Evolutionary conservation across 2,888 invertebrate species (phyloP).

Genomic region (Spodoptera exigua): DNA sequence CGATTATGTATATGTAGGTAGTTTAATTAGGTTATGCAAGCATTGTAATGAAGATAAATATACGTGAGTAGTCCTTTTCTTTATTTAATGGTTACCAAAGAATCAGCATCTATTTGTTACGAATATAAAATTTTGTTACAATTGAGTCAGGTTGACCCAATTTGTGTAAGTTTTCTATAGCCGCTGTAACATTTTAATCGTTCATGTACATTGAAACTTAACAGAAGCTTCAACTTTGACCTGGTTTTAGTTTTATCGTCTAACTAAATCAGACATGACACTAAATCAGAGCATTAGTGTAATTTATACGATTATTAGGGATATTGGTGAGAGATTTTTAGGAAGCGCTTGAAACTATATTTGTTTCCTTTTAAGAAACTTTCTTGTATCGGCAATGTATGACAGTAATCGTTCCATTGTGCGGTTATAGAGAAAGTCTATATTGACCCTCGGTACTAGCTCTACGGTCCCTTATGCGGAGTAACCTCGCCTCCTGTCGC

Average conservation of each 20-base stretch:
- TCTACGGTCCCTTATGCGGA: slow-evolving; percentile 70
- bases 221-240: slow-evolving; percentile 44
- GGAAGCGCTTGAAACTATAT: too few species aligned
- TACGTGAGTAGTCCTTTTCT: neutral
- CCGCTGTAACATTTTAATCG: slow-evolving; percentile 36
- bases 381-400: too few species aligned
- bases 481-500: slow-evolving; percentile 40
- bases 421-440: slow-evolving; percentile 64
- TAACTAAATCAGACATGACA: too few species aligned
- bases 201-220: slow-evolving; percentile 26
- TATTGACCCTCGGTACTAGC: slow-evolving; percentile 55
- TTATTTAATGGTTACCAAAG: neutral
- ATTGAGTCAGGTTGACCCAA: slow-evolving; percentile 18
- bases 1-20: too few species aligned
- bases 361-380: too few species aligned
- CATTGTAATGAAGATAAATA: neutral
- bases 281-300: too few species aligned
- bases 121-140: slow-evolving; percentile 11
- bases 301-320: too few species aligned
- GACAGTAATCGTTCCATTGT: neutral
- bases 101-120: slow-evolving; percentile 6
- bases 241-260: slow-evolving; percentile 37
- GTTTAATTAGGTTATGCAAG: too few species aligned
- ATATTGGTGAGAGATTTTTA: too few species aligned
- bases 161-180: slow-evolving; percentile 16